Evolutionary conservation across 2,888 invertebrate genomes (phyloP).

Genomic region (Ptilodon capucinus): DNA sequence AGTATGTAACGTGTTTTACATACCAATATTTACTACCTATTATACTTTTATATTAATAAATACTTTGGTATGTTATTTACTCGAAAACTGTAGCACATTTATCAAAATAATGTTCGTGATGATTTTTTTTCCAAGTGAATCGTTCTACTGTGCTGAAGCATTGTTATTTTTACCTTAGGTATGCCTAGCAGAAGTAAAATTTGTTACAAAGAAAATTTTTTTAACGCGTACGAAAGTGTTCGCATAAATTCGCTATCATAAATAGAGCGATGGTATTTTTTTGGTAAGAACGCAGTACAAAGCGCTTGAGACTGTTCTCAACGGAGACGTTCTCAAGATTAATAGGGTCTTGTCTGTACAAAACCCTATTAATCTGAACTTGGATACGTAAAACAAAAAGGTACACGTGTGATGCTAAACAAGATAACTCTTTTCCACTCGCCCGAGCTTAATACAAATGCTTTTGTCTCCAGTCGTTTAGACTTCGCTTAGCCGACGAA

Average conservation of each 20-base stretch:
- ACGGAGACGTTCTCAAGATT: too few species aligned
- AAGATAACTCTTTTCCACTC: constrained; percentile 5
- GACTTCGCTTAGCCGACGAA: constrained; percentile 24
- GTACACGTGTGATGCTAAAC: background rate
- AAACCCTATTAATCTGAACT: constrained; percentile 5
- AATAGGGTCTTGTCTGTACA: too few species aligned
- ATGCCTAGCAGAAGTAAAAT: background rate
- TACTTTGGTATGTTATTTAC: background rate
- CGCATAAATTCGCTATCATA: background rate
- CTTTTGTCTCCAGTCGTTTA: constrained; percentile 12
- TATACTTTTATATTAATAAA: too few species aligned
- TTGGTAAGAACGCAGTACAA: background rate
- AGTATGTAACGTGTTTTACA: too few species aligned
- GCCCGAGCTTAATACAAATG: constrained; percentile 9
- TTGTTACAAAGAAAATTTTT: background rate
- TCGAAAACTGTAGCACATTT: background rate
- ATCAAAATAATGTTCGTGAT: background rate
- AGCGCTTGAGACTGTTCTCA: background rate
- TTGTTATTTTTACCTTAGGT: background rate
- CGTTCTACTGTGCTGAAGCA: background rate
- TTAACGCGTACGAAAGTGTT: background rate
- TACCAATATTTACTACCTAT: too few species aligned
- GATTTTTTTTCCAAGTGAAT: background rate
- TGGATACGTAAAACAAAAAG: background rate
- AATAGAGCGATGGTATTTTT: background rate